Evolutionary conservation across 2,888 invertebrate species (phyloP), one percentile per base, ranked within the genome.

Genomic region (Allygus modestus): DNA sequence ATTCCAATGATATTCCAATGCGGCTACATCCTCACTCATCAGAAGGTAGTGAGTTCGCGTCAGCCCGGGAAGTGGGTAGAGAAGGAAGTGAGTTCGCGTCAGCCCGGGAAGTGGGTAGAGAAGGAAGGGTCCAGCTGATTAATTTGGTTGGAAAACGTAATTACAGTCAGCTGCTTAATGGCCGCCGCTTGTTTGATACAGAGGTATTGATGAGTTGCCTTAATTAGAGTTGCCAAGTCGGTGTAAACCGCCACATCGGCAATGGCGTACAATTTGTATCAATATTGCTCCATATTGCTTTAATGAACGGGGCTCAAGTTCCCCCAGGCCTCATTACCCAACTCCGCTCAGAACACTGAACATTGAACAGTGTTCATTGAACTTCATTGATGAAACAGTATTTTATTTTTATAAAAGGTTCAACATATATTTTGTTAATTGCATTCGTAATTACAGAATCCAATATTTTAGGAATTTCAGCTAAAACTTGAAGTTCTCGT

Each of bases 181-280:
- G 79, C 33, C 75, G 75, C 75, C 58, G 58, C 54, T 58, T 79
- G 79, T 79, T 79, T 79, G 79, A 79, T 58, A 37, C 33, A 58
- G 79, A 79, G 51, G 79, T 79, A 79, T 79, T 79, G 79, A 79
- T 79, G 79, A 58, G 79, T 31, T 37, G 79, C 79, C 79, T 79
- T 58, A 79, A 79, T 79, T 79, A 79, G 58, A 33, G 79, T 46
- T 79, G 58, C 79, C 46, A 79, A 79, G 51, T 79, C 51, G 79
- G 33, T 37, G 58, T 79, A 79, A 79, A 79, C 79, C 77, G 58
- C 79, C 58, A 79, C 79, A 51, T 79, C 79, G 58, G 58, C 79
- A 58, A 51, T 31, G 65, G 65, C 65, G 65, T 31, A 31, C 65
- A 65, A 65, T 65, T 65, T 65, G 65, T 65, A 65, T 65, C 65